Evolutionary conservation across 1,140 invertebrate genomes (phyloP).

Genomic region (Pomacea maculata): DNA sequence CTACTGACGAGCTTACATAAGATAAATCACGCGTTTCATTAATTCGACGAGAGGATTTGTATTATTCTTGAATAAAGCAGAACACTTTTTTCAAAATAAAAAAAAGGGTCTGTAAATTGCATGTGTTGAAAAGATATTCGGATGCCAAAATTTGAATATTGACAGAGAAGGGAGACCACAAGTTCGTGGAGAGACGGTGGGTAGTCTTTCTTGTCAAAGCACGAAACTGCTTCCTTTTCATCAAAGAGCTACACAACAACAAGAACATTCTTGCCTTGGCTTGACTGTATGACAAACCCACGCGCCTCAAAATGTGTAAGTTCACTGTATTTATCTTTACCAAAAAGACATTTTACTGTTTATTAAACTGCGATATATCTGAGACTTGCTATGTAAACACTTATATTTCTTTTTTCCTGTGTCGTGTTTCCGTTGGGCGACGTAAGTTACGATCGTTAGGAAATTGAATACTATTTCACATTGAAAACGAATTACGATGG

Average conservation of each 20-base stretch:
- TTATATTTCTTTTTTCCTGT: background rate
- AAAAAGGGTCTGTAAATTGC: background rate
- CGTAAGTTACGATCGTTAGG: background rate
- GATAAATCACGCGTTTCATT: background rate
- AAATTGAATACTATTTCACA: too few species aligned
- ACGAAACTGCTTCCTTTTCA: background rate
- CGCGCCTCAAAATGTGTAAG: slow-evolving; percentile 8
- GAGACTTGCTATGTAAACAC: background rate
- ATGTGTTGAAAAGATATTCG: background rate
- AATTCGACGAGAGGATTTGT: background rate
- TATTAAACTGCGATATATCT: background rate
- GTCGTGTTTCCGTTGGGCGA: background rate
- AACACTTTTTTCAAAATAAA: background rate
- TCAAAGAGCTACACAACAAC: slow-evolving; percentile 17
- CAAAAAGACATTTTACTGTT: too few species aligned
- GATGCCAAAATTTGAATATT: background rate
- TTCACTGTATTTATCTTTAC: background rate
- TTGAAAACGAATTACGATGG: too few species aligned
- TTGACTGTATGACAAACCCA: background rate
- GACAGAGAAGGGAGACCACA: background rate
- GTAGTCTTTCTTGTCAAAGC: background rate
- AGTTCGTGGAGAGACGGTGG: background rate
- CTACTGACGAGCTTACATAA: too few species aligned
- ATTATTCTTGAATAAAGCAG: background rate
- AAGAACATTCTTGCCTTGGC: slow-evolving; percentile 22